Percentiles rank a stretch among this genome's conserved stretches.
phyloP scores from a whole-genome alignment of 1,140 invertebrate genomes.

The Danaus plexippus region DNA sequence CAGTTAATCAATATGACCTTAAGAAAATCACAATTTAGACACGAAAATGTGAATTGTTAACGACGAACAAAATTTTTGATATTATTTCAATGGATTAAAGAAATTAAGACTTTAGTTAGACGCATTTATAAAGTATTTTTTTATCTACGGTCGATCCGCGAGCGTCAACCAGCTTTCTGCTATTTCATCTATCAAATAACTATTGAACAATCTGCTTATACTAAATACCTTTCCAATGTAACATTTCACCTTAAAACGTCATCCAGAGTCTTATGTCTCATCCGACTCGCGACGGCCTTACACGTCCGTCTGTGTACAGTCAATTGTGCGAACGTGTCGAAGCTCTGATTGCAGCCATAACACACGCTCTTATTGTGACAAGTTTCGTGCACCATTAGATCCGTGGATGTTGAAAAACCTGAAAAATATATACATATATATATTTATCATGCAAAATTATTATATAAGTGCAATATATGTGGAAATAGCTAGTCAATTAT shows the following conservation, averaged over 20 bases:
- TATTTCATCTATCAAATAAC: no score
- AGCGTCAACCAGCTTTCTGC: no score
- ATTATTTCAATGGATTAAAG: no score
- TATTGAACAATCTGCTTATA: no score
- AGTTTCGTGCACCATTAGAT: slow-evolving; percentile 59
- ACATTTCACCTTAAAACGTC: slow-evolving; percentile 44
- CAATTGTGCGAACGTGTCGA: slow-evolving; percentile 40
- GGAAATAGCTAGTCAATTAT: background rate
- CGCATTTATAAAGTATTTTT: no score
- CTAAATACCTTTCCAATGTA: no score
- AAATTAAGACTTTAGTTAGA: no score
- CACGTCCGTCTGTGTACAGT: slow-evolving; percentile 35
- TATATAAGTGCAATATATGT: background rate
- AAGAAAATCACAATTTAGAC: no score
- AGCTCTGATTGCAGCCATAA: slow-evolving; percentile 45
- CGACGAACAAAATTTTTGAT: no score
- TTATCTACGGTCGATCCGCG: no score
- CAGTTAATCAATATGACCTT: no score
- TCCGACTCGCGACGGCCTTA: slow-evolving; percentile 24
- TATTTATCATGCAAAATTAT: background rate
- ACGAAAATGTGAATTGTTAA: no score
- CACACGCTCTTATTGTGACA: slow-evolving; percentile 53
- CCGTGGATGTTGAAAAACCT: slow-evolving; percentile 51
- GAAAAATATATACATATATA: slow-evolving; percentile 14
- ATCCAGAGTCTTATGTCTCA: slow-evolving; percentile 35